phyloP scores from a whole-genome alignment of 2,113 vertebrate species.

The Lamprotornis superbus region DNA sequence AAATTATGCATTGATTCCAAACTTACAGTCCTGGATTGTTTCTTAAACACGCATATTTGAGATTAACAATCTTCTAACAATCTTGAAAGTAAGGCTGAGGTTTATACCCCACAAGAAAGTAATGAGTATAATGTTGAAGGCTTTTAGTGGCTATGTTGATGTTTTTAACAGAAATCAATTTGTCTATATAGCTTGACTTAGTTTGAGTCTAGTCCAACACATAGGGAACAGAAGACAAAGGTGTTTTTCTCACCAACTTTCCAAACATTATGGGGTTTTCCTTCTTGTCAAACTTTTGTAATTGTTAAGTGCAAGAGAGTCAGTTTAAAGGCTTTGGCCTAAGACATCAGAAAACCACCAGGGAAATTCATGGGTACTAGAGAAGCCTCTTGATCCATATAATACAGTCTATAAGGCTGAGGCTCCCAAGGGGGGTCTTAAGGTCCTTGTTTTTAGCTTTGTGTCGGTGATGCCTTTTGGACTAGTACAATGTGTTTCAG shows the following conservation, averaged over 20 bases:
- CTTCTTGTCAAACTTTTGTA: neutral
- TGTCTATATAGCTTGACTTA: neutral
- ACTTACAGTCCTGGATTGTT: neutral
- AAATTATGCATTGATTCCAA: neutral
- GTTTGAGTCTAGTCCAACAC: neutral
- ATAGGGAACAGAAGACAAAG: neutral
- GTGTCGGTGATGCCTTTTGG: neutral
- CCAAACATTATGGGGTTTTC: neutral
- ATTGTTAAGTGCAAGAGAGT: neutral
- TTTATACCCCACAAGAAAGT: neutral
- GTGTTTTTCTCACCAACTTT: neutral
- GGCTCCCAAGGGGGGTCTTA: neutral
- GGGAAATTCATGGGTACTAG: neutral
- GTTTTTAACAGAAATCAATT: neutral
- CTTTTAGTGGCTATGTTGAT: neutral
- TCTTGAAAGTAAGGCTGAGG: neutral
- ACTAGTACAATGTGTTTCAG: neutral
- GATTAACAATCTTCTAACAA: neutral
- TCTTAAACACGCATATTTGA: neutral
- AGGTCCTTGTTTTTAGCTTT: slow-evolving; percentile 21
- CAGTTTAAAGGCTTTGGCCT: neutral
- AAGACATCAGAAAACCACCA: neutral
- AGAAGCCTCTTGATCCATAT: neutral
- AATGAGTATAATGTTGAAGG: neutral
- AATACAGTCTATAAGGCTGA: neutral